Conservation (phyloP, 2,888 invertebrate genomes). For the Entomobrya proxima region DNA sequence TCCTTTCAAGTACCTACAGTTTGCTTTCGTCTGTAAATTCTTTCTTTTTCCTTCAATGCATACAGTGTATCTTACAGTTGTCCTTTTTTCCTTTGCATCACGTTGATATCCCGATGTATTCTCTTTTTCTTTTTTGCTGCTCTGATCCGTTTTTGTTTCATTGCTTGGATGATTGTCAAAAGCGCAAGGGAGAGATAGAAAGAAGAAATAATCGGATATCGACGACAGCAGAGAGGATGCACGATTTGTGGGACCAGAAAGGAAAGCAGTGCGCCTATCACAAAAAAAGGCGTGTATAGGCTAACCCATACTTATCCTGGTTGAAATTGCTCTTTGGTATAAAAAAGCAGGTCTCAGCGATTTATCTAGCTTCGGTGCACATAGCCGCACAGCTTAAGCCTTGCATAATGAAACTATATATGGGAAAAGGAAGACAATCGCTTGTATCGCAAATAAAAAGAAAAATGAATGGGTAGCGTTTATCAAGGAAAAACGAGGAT, state of each 20-base stretch:
- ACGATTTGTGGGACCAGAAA: conserved; percentile 20
- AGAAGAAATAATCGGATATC: conserved; percentile 47
- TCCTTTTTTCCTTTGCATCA: background rate
- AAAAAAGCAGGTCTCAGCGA: conserved; percentile 1
- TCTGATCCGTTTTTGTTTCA: conserved; percentile 34
- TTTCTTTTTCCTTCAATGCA: background rate
- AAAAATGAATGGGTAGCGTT: conserved; percentile 20
- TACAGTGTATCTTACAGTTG: background rate
- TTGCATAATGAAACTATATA: background rate
- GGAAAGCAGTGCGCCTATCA: background rate
- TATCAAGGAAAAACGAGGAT: background rate
- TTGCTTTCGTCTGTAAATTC: background rate
- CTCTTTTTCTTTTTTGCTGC: background rate
- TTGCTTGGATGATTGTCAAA: conserved; percentile 49
- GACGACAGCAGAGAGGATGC: conserved; percentile 40
- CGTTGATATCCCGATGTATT: background rate
- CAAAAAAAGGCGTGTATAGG: background rate
- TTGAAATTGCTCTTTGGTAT: background rate
- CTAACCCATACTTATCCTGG: background rate
- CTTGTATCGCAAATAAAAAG: background rate
- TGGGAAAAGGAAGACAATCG: background rate
- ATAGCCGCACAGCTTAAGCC: background rate
- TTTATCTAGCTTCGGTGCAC: background rate
- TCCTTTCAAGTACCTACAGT: too few relatives aligned
- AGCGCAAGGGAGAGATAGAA: conserved; percentile 33